A percentile compares a stretch with the other conserved stretches of the same genome.
These are phyloP conservation scores for Lasioglossum marginatum DNA, from an alignment of 2,888 invertebrate genomes.

Conservation along the genomic window DNA sequence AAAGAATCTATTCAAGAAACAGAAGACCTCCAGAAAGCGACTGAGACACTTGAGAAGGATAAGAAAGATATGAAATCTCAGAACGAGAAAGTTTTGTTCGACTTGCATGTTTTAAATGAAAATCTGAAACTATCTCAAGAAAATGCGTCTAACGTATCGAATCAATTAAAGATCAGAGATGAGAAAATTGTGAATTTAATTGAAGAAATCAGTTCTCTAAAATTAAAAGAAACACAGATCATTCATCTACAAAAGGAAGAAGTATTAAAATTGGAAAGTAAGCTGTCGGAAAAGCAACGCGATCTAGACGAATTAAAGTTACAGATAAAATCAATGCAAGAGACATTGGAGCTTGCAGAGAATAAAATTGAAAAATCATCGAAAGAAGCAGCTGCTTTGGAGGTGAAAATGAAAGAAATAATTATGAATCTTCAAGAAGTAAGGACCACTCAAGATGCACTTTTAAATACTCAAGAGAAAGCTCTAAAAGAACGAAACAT, in stretches of 20 bases:
- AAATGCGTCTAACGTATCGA: conserved; percentile 40
- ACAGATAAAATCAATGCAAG: conserved; percentile 69
- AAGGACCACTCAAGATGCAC: conserved; percentile 71
- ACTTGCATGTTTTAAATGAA: conserved; percentile 47
- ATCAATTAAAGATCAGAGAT: conserved; percentile 53
- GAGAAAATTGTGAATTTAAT: conserved; percentile 40
- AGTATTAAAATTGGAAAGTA: conserved; percentile 35
- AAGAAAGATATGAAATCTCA: conserved; percentile 35
- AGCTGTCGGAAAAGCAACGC: conserved; percentile 32
- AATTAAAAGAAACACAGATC: conserved; percentile 51
- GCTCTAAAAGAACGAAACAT: conserved; percentile 70
- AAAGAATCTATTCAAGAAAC: conserved; percentile 29
- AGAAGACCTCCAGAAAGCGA: conserved; percentile 27
- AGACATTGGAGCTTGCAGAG: conserved; percentile 59
- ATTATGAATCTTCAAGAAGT: conserved; percentile 75
- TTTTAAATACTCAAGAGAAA: conserved; percentile 71
- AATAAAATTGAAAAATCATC: conserved; percentile 65
- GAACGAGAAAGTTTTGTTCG: conserved; percentile 38
- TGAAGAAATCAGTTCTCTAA: conserved; percentile 50
- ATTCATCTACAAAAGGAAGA: conserved; percentile 20
- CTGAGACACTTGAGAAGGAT: conserved; percentile 35
- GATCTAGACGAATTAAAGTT: conserved; percentile 46
- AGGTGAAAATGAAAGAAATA: conserved; percentile 75
- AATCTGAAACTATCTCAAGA: conserved; percentile 41
- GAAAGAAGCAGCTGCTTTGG: conserved; percentile 55